Evolutionary conservation across 2,888 invertebrate species (phyloP), one percentile per base, ranked within the genome.

Genomic region (Nomada fabriciana): DNA sequence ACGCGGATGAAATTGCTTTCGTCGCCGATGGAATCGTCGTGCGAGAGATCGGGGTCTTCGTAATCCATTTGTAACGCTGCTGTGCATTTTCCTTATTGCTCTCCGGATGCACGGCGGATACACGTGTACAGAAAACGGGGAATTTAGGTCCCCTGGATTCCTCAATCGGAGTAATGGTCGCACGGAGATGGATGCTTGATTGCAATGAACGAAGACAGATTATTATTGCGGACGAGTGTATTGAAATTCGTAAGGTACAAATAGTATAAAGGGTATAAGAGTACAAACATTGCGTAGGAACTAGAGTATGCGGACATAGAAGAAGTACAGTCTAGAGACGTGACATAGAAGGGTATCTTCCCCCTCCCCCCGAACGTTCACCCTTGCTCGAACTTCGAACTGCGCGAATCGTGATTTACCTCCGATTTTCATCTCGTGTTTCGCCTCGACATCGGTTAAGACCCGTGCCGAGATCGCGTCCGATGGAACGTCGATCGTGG

Each of bases 211-310:
- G 67, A 57, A 50, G 50, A 15, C 69, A 9, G 18, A 15, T 79
- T 59, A 90, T 92, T 92, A 93, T 93, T 93, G 92, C 91, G 93
- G 93, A 94, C 93, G 93, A 94, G 91, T 93, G 93, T 94, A 93
- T 93, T 93, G 93, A 92, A 92, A 93, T 93, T 93, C 89, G 90
- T 91, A 91, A 93, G 93, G 93, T 93, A 93, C 93, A 93, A 93
- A 93, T 92, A 92, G 93, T 94, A 93, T 91, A 93, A 93, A 93
- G 93, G 93, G 91, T 93, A 94, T 92, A 92, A 93, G 92, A 93
- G 92, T 93, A 93, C 92, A 93, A 94, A 94, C 91, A 93, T 93
- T 91, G 92, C 93, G 89, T 93, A 94, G 94, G 93, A 94, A 94
- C 93, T 93, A 93, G 92, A 92, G 89, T 90, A 93, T 92, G 92